phyloP scores from a whole-genome alignment of 2,113 vertebrate species.

The Prinia subflava region DNA sequence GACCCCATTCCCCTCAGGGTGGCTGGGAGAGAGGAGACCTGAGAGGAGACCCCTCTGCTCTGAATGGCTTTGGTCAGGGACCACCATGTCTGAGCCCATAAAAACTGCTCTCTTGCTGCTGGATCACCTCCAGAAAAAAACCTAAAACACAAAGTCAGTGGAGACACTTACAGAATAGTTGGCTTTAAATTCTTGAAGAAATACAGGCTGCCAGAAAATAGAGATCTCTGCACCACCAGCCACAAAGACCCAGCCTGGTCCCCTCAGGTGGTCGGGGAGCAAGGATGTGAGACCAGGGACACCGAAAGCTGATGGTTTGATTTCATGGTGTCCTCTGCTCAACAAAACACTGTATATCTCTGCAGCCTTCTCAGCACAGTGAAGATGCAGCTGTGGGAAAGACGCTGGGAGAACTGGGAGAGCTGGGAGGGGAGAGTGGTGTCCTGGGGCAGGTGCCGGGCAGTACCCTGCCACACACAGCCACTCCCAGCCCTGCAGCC shows the following conservation, averaged over 20 bases:
- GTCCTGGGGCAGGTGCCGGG: not conserved
- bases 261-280: fast-evolving
- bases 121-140: not conserved
- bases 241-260: not conserved
- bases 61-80: fast-evolving
- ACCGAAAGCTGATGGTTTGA: not conserved
- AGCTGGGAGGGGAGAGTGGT: not conserved
- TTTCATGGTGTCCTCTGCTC: not conserved
- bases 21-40: fast-evolving
- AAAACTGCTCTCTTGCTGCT: not conserved
- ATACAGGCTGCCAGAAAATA: not conserved
- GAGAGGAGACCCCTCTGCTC: not conserved
- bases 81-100: not conserved
- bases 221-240: not conserved
- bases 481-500: not conserved
- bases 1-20: fast-evolving
- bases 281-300: not conserved
- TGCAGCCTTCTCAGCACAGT: not conserved
- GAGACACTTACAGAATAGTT: not conserved
- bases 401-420: not conserved
- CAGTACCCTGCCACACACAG: not conserved
- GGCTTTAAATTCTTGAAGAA: not conserved
- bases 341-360: not conserved
- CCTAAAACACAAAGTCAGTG: not conserved
- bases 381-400: not conserved